A percentile compares a stretch with the other conserved stretches of the same genome.
These are phyloP conservation scores for Acanthurus tractus DNA, from an alignment of 2,797 vertebrate genomes.

Conservation along the genomic window DNA sequence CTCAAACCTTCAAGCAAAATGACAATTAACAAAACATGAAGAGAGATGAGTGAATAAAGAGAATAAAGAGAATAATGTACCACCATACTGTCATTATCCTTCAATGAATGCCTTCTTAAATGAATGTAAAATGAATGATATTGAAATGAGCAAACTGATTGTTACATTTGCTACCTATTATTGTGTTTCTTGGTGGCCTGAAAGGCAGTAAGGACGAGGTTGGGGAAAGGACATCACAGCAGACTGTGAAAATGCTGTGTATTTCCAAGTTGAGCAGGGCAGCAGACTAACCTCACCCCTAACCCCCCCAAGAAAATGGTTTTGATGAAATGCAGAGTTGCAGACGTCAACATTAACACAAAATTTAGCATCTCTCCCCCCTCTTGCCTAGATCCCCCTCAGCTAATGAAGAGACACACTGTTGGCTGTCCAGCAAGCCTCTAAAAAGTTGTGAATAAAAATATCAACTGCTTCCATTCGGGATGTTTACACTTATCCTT, in stretches of 20 bases:
- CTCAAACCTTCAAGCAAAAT: background rate
- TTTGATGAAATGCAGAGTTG: conserved; percentile 81
- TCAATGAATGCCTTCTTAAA: background rate
- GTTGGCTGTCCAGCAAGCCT: conserved; percentile 78
- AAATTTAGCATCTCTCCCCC: conserved; percentile 78
- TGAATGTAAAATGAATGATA: background rate
- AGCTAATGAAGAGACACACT: conserved; percentile 84
- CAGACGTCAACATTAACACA: conserved; percentile 84
- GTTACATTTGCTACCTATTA: background rate
- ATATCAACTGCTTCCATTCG: conserved; percentile 85
- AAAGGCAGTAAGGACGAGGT: conserved; percentile 33
- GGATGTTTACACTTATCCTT: conserved; percentile 85
- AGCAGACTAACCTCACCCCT: conserved; percentile 49
- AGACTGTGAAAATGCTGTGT: conserved; percentile 44
- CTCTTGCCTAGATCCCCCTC: conserved; percentile 69
- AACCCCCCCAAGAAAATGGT: conserved; percentile 52
- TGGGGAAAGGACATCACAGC: conserved; percentile 50
- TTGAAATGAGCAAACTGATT: background rate
- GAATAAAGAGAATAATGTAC: background rate
- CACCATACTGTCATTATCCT: background rate
- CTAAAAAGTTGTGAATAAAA: conserved; percentile 85
- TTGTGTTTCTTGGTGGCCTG: conserved; percentile 10
- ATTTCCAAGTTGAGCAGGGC: conserved; percentile 65
- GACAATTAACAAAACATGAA: background rate
- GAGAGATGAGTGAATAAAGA: too few species aligned